Evolutionary conservation across 2,888 invertebrate species (phyloP), one percentile per base, ranked within the genome.

Genomic region (Agrochola macilenta): DNA sequence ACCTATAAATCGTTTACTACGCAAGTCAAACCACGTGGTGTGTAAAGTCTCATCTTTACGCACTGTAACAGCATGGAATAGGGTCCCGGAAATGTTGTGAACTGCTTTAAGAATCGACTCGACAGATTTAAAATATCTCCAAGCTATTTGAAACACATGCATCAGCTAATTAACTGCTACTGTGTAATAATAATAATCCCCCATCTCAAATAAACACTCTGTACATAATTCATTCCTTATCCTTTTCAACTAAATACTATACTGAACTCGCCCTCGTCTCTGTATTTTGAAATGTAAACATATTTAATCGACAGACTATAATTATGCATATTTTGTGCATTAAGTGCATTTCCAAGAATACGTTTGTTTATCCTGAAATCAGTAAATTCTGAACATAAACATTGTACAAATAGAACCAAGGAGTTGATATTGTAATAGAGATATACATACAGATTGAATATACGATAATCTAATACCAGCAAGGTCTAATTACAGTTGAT

Each of bases 341-440:
- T 60, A 23, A 64, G 43, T 68, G 54, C 72, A 64, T 57, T 78
- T 75, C 78, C 72, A 61, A 46, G 72, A 82, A 78, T 49, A 60
- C 26, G 70, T 76, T 49, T 82, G 72, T 78, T 82, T 75, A 84
- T 73, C 14, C 49, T 70, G 49, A 63, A 74, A 54, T 85, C 82
- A 65, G 54, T 68, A 54, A 63, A 58, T 74, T 71, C 30, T 64
- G n/a, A 60, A 78, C 26, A 39, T 64, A 49, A 69, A 76, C 69
- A 76, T 20, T 46, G 64, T 75, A 52, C 49, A 66, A 74, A 35
- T 69, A 71, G 54, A 72, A 63, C n/a, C 11, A 5, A n/a, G 35
- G 12, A 72, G 20, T 54, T 30, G n/a, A 46, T 75, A 64, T 30
- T 81, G 26, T 57, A 17, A 7, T 68, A 8, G 5, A 9, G 2